These are phyloP conservation scores for Philereme vetulata DNA, from an alignment of 2,888 invertebrate genomes.

Conservation along the genomic window DNA sequence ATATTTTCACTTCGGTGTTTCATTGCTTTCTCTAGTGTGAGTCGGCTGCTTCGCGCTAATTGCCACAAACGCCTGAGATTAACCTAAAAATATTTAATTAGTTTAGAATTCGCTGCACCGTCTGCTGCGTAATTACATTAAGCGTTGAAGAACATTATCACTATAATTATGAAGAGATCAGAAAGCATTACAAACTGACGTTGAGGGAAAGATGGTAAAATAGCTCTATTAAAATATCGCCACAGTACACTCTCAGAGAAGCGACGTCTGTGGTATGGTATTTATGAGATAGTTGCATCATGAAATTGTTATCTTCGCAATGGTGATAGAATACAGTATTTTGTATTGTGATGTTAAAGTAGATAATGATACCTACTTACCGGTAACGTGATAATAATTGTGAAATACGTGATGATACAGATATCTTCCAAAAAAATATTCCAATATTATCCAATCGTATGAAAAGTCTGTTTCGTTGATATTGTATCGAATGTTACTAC, in stretches of 20 bases:
- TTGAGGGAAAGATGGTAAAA: conserved; percentile 38
- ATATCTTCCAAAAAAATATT: neutral
- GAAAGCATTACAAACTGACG: conserved; percentile 54
- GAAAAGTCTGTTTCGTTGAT: neutral
- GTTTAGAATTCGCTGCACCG: conserved; percentile 48
- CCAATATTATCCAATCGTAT: neutral
- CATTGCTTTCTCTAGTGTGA: conserved; percentile 65
- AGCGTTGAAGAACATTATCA: conserved; percentile 49
- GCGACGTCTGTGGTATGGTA: conserved; percentile 3
- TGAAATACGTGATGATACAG: conserved; percentile 6
- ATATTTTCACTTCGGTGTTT: conserved; percentile 51
- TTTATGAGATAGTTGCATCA: conserved; percentile 5
- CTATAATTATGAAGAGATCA: conserved; percentile 55
- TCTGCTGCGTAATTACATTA: conserved; percentile 44
- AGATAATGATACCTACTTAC: conserved; percentile 1
- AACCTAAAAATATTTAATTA: conserved; percentile 66
- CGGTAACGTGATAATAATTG: conserved; percentile 9
- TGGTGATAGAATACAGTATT: neutral
- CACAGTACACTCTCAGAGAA: conserved; percentile 13
- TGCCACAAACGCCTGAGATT: conserved; percentile 58
- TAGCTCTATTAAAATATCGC: conserved; percentile 40
- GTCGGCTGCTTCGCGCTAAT: conserved; percentile 62
- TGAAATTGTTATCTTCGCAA: neutral
- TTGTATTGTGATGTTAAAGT: neutral
- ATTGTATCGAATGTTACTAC: too few relatives aligned